Base-by-base conservation (phyloP, 2,797 vertebrate species). In the Crocidura indochinensis region DNA sequence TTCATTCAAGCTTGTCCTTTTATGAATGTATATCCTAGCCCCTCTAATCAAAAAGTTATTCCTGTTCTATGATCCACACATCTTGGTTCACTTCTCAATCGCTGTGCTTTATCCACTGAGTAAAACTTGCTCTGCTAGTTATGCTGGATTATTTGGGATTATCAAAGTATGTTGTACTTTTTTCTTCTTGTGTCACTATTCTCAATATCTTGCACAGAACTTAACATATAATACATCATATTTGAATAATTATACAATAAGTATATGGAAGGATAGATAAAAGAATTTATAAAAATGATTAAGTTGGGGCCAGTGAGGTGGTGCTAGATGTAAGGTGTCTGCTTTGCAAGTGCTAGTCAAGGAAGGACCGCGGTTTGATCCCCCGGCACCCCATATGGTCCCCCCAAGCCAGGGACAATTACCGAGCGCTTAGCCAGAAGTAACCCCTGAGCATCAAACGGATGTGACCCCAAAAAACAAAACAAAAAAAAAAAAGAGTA, bases 91-190 rank as follows among this genome's bases (percentile, higher is more conserved):
- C 46, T 12, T 22, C 19, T 76, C 44, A 56, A 1, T 46, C 22
- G 19, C 7, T 62, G 72, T 29, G 64, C 5, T 84, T 64, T 78
- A 56, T 11, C 38, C 26, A 69, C 4, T 74, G 29, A 1, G 51
- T 67, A 29, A 81, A 68, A 60, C 17, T 49, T 73, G 72, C 53
- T 75, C 11, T 83, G 29, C 31, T 29, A 51, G 26, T 29, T 46
- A 72, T 0, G 6, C 4, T 87, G 56, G 20, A 53, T 87, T 90
- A 77, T 80, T 65, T 88, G 68, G 53, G n/a, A 88, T 73, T 74
- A 26, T 24, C 27, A 88, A 53, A 53, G 51, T 53, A 53, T 53
- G 17, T 14, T 53, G 17, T 38, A 38, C 38, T 53, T 53, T 14
- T 53, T 60, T 47, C 64, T 51, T 62, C 85, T 51, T 27, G 17